phyloP scores from a whole-genome alignment of 2,113 vertebrate genomes.

The Cyphomyrus discorhynchus region DNA sequence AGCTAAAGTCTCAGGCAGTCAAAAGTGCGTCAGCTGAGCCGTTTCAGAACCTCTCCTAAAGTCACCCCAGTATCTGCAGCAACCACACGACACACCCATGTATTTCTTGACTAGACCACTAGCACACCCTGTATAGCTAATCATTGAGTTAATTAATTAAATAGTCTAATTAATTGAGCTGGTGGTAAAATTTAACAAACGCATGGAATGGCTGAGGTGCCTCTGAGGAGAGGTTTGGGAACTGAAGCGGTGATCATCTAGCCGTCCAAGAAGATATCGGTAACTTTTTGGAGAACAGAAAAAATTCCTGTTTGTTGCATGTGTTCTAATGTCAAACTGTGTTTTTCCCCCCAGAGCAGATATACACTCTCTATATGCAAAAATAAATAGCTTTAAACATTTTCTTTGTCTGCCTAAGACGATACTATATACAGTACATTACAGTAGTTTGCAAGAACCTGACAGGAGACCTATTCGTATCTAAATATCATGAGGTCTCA shows the following conservation, averaged over 20 bases:
- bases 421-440: neutral
- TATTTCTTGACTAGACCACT: neutral
- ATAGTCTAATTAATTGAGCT: neutral
- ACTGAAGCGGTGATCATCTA: neutral
- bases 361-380: neutral
- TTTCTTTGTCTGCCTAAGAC: neutral
- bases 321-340: neutral
- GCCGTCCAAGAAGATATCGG: neutral
- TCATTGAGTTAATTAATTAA: neutral
- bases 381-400: neutral
- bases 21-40: neutral
- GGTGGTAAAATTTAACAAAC: neutral
- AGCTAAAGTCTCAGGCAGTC: neutral
- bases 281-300: neutral
- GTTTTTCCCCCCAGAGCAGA: neutral
- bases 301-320: neutral
- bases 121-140: neutral
- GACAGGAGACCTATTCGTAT: neutral
- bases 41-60: neutral
- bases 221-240: neutral
- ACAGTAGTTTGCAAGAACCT: neutral
- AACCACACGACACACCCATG: neutral
- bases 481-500: neutral
- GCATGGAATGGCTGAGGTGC: neutral
- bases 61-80: neutral